These are phyloP conservation scores for Takifugu flavidus DNA, from an alignment of 2,113 vertebrate genomes.

Conservation along the genomic window DNA sequence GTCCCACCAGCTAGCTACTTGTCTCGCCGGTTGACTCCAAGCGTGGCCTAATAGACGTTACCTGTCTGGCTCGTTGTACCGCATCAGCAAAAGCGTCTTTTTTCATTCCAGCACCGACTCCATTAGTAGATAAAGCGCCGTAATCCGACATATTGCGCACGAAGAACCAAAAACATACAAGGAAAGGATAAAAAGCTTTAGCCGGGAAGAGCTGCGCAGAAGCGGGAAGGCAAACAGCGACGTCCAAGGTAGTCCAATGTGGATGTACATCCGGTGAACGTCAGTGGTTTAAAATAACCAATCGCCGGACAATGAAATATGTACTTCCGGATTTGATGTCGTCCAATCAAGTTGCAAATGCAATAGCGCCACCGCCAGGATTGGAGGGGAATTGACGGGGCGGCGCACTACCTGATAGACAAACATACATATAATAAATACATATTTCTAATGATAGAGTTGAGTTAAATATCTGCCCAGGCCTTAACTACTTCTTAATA, in stretches of 20 bases:
- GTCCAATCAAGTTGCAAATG: neutral
- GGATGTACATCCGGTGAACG: constrained; percentile 44
- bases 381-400: neutral
- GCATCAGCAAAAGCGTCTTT: constrained; percentile 92
- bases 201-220: constrained; percentile 70
- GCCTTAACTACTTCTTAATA: too few species aligned
- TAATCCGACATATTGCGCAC: constrained; percentile 79
- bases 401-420: too few species aligned
- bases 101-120: constrained; percentile 75
- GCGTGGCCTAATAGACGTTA: constrained; percentile 35
- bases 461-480: too few species aligned
- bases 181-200: constrained; percentile 42
- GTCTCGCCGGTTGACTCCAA: neutral
- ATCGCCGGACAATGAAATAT: constrained; percentile 36
- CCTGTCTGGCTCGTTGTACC: constrained; percentile 89
- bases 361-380: constrained; percentile 29
- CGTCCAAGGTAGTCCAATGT: constrained; percentile 40
- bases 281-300: constrained; percentile 52
- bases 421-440: neutral
- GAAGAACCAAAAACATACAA: constrained; percentile 23
- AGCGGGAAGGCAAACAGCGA: constrained; percentile 74
- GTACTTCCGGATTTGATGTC: neutral
- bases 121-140: constrained; percentile 72
- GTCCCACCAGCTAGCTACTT: constrained; percentile 25
- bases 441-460: too few species aligned